Percentiles rank a stretch among this genome's conserved stretches.
Evolutionary conservation across 2,888 invertebrate genomes (phyloP).

Genomic region (Brenthis daphne): DNA sequence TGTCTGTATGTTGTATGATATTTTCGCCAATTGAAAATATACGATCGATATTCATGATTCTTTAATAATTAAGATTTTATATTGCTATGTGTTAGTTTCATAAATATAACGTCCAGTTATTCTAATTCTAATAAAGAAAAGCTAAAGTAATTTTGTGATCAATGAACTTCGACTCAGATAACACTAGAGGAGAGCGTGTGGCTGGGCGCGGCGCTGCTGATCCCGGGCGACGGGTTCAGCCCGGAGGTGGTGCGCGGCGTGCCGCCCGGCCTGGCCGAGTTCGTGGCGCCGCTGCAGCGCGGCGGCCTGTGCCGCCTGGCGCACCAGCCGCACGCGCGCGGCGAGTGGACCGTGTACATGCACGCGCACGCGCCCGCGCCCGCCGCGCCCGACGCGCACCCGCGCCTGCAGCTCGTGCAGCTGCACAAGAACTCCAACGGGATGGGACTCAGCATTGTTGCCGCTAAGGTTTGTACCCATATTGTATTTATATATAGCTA

Average conservation of each 20-base stretch:
- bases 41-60: too few relatives aligned
- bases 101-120: too few relatives aligned
- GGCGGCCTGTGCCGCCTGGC: conserved; percentile 94
- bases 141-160: too few relatives aligned
- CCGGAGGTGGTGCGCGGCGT: conserved; percentile 97
- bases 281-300: conserved; percentile 90
- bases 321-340: conserved; percentile 94
- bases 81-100: too few relatives aligned
- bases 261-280: conserved; percentile 95
- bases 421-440: conserved; percentile 97
- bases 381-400: conserved; percentile 84
- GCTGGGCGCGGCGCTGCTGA: conserved; percentile 93
- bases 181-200: conserved; percentile 95
- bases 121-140: too few relatives aligned
- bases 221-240: conserved; percentile 99
- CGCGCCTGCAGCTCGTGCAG: conserved; percentile 92
- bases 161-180: conserved; percentile 61
- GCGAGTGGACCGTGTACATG: conserved; percentile 98
- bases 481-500: neutral
- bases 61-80: too few relatives aligned
- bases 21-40: too few relatives aligned
- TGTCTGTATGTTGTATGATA: too few relatives aligned
- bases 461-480: conserved; percentile 88
- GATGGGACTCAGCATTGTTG: conserved; percentile 99
- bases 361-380: conserved; percentile 82